Evolutionary conservation across 1,140 invertebrate genomes (phyloP).

Genomic region (Drosophila sp.): DNA sequence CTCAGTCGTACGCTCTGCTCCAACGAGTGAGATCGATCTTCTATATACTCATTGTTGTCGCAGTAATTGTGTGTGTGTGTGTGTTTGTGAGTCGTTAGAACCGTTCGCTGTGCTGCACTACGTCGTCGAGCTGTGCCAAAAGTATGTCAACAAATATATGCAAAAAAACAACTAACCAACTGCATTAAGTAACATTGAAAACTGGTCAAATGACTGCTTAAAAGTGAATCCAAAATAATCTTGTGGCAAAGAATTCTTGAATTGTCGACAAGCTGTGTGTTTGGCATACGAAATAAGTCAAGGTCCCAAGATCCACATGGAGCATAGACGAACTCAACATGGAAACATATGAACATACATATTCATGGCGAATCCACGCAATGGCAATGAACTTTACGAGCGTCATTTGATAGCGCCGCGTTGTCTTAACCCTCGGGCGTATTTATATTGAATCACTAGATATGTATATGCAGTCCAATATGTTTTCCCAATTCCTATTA

Average conservation of each 20-base stretch:
- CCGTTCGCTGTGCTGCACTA: slow-evolving; percentile 32
- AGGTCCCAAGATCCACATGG: slow-evolving; percentile 49
- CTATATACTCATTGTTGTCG: neutral
- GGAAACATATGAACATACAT: slow-evolving; percentile 14
- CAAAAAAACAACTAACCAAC: neutral
- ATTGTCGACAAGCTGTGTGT: slow-evolving; percentile 41
- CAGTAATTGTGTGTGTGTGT: slow-evolving; percentile 9
- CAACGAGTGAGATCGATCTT: neutral
- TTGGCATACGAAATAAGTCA: slow-evolving; percentile 74
- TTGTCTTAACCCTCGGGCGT: slow-evolving; percentile 33
- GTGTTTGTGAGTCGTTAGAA: slow-evolving; percentile 25
- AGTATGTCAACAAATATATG: slow-evolving; percentile 40
- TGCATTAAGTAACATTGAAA: slow-evolving; percentile 47
- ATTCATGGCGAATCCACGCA: neutral
- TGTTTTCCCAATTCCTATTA: neutral
- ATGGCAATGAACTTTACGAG: slow-evolving; percentile 68
- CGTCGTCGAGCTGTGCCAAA: slow-evolving; percentile 17
- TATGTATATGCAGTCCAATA: neutral
- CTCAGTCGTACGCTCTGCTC: slow-evolving; percentile 5
- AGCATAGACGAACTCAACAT: slow-evolving; percentile 12
- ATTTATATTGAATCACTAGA: neutral
- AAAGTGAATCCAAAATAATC: slow-evolving; percentile 20
- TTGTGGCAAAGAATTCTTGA: slow-evolving; percentile 10
- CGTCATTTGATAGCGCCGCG: slow-evolving; percentile 36
- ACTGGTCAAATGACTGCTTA: slow-evolving; percentile 22